Percentiles rank a stretch among this genome's conserved stretches.
These are phyloP conservation scores for Himalopsyche japonica DNA, from an alignment of 2,888 invertebrate species.

Conservation along the genomic window DNA sequence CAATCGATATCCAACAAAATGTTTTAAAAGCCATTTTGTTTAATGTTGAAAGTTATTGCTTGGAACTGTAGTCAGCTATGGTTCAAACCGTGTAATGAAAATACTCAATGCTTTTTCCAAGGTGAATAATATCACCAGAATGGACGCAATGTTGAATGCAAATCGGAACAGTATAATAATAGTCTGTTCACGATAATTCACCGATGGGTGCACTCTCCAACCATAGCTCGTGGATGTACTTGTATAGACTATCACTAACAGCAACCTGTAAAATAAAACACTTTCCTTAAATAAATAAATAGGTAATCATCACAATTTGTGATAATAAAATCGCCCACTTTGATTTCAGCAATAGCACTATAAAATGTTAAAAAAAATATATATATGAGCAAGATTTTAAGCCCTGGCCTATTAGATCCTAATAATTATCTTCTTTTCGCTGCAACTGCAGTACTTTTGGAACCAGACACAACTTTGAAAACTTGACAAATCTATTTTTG, in stretches of 20 bases:
- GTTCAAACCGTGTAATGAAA: background rate
- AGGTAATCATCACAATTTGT: no score
- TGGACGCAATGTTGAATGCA: background rate
- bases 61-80: background rate
- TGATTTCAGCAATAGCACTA: no score
- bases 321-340: no score
- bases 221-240: constrained; percentile 95
- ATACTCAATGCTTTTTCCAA: background rate
- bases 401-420: no score
- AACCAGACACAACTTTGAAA: no score
- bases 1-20: background rate
- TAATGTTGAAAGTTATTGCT: background rate
- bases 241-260: constrained; percentile 90
- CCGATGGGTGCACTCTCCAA: constrained; percentile 96
- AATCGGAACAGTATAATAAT: constrained; percentile 3
- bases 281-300: no score
- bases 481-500: no score
- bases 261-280: constrained; percentile 65
- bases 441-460: no score
- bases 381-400: no score
- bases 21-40: background rate
- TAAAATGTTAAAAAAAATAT: no score
- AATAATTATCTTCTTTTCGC: no score
- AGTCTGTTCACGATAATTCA: constrained; percentile 77
- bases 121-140: background rate